Evolutionary conservation across 2,113 vertebrate genomes (phyloP).

Genomic region (Pogonocichla stellata): DNA sequence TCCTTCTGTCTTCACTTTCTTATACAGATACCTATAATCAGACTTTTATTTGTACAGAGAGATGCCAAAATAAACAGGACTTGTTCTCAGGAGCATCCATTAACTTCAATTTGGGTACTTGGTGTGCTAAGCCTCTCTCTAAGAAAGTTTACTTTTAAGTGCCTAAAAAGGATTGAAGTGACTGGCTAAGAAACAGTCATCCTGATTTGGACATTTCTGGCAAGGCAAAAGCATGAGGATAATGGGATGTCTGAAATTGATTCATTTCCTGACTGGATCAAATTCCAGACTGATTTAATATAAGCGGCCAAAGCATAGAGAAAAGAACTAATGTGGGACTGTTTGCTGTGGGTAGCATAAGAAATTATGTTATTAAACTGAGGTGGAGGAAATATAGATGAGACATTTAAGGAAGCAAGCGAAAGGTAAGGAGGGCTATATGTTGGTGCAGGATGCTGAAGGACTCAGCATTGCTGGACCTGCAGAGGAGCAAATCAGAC

Average conservation of each 20-base stretch:
- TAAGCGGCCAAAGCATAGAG: background rate
- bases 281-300: slow-evolving; percentile 38
- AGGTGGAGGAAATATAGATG: background rate
- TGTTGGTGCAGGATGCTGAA: background rate
- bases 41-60: background rate
- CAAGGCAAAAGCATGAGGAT: background rate
- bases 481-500: background rate
- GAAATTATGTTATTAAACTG: background rate
- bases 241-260: slow-evolving; percentile 22
- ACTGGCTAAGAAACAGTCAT: background rate
- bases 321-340: background rate
- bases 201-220: background rate
- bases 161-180: slow-evolving; percentile 15
- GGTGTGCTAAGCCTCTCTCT: background rate
- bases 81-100: slow-evolving; percentile 1
- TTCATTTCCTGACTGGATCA: slow-evolving; percentile 42
- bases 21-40: slow-evolving; percentile 1
- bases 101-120: slow-evolving; percentile 1
- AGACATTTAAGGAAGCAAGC: background rate
- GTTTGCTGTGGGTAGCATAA: fast-evolving
- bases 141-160: slow-evolving; percentile 17
- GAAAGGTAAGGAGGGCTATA: background rate
- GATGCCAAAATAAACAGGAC: slow-evolving; percentile 19
- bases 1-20: background rate
- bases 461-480: fast-evolving